Conservation (phyloP, 2,888 invertebrate genomes). For the Lampropteryx suffumata region DNA sequence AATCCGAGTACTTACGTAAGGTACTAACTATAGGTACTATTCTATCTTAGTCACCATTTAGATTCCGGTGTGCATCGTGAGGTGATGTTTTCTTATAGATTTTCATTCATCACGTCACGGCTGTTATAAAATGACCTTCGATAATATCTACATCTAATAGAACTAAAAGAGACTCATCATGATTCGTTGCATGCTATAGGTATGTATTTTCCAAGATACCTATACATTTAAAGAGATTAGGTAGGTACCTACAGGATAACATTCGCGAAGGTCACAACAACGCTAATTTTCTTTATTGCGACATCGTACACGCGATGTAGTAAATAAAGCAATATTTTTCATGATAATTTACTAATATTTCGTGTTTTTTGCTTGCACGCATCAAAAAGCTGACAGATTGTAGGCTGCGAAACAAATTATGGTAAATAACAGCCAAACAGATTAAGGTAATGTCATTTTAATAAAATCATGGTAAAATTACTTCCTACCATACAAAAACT, state of each 20-base stretch:
- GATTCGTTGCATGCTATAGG: conserved; percentile 3
- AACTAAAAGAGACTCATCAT: background rate
- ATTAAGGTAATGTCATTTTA: background rate
- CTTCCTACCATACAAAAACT: background rate
- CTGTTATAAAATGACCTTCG: too few species aligned
- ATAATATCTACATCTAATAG: background rate
- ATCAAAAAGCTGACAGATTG: conserved; percentile 27
- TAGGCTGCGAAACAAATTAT: conserved; percentile 3
- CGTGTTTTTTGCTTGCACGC: conserved; percentile 31
- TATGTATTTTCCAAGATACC: conserved; percentile 6
- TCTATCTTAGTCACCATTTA: too few species aligned
- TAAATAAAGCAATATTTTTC: conserved; percentile 48
- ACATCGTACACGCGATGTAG: conserved; percentile 65
- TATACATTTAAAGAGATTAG: conserved; percentile 32
- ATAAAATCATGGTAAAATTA: conserved; percentile 1
- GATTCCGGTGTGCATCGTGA: too few species aligned
- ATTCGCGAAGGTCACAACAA: conserved; percentile 65
- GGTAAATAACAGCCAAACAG: background rate
- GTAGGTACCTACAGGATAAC: conserved; percentile 32
- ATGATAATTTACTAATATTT: conserved; percentile 35
- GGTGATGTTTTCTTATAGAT: too few species aligned
- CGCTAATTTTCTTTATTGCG: conserved; percentile 67
- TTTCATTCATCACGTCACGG: too few species aligned
- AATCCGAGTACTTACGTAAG: too few species aligned
- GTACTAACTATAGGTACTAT: too few species aligned